These are phyloP conservation scores for Zaprionus bogoriensis DNA, from an alignment of 2,888 invertebrate species.

Conservation along the genomic window DNA sequence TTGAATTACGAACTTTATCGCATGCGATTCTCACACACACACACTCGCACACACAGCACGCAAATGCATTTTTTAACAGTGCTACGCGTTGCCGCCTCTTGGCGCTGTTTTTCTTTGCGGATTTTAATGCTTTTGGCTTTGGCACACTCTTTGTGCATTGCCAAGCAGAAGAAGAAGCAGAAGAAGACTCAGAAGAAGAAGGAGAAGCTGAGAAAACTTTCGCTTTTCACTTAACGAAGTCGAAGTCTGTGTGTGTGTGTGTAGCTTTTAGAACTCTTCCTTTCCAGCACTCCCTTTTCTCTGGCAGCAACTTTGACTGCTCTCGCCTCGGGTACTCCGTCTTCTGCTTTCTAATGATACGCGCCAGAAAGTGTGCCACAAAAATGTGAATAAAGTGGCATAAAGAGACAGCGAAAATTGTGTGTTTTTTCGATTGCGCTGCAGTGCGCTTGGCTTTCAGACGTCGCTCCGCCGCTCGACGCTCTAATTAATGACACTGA, in stretches of 20 bases:
- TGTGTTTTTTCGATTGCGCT: slow-evolving; percentile 1
- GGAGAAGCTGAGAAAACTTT: slow-evolving; percentile 27
- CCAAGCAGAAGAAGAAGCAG: slow-evolving; percentile 29
- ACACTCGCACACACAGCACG: not conserved
- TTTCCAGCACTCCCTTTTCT: not conserved
- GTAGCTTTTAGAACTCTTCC: not conserved
- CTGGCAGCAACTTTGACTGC: not conserved
- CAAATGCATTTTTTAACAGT: not conserved
- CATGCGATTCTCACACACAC: slow-evolving; percentile 41
- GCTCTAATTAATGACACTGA: slow-evolving; percentile 44
- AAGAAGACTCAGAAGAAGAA: no score
- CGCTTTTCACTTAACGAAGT: slow-evolving; percentile 7
- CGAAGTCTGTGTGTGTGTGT: not conserved
- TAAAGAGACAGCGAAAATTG: not conserved
- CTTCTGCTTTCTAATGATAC: not conserved
- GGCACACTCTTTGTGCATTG: slow-evolving; percentile 62
- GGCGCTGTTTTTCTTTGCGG: slow-evolving; percentile 2
- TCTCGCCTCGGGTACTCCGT: not conserved
- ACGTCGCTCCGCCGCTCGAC: not conserved
- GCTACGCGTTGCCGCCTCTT: not conserved
- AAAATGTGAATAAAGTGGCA: not conserved
- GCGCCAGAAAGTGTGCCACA: not conserved
- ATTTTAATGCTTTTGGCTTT: slow-evolving; percentile 18
- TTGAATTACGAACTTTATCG: slow-evolving; percentile 65
- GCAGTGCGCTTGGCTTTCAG: not conserved